Conservation (phyloP, 37 sponge, comb jelly and placozoan genomes). For the Bolinopsis microptera region DNA sequence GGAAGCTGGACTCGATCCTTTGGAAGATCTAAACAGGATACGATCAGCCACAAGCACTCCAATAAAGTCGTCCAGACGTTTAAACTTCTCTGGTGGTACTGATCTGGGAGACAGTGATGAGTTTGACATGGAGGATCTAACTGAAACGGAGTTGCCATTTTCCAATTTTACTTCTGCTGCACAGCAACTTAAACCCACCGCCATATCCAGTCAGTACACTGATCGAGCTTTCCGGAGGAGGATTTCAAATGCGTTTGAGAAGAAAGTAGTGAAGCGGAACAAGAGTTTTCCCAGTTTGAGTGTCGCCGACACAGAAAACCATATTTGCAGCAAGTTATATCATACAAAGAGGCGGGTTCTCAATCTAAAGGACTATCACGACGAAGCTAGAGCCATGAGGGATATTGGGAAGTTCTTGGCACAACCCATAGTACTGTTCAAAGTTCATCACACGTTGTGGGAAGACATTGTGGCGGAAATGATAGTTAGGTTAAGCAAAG, state of each 20-base stretch:
- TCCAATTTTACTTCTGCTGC: background rate
- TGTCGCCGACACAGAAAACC: background rate
- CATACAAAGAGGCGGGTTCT: constrained; percentile 48
- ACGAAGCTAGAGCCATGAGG: constrained; percentile 64
- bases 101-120: background rate
- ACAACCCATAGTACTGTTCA: constrained; percentile 47
- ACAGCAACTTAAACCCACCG: background rate
- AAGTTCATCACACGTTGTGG: constrained; percentile 63
- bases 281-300: constrained; percentile 18
- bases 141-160: background rate
- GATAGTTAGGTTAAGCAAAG: background rate
- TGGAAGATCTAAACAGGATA: background rate
- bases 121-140: background rate
- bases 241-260: background rate
- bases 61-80: background rate
- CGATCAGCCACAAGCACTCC: background rate
- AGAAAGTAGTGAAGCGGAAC: background rate
- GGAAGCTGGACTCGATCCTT: background rate
- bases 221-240: background rate
- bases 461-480: constrained; percentile 66
- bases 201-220: background rate
- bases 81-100: background rate
- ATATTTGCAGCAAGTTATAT: constrained; percentile 34
- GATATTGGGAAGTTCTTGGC: constrained; percentile 63
- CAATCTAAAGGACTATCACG: constrained; percentile 44